Evolutionary conservation across 1,140 invertebrate species (phyloP), one percentile per base, ranked within the genome.

Genomic region (Neuroterus valhalla): DNA sequence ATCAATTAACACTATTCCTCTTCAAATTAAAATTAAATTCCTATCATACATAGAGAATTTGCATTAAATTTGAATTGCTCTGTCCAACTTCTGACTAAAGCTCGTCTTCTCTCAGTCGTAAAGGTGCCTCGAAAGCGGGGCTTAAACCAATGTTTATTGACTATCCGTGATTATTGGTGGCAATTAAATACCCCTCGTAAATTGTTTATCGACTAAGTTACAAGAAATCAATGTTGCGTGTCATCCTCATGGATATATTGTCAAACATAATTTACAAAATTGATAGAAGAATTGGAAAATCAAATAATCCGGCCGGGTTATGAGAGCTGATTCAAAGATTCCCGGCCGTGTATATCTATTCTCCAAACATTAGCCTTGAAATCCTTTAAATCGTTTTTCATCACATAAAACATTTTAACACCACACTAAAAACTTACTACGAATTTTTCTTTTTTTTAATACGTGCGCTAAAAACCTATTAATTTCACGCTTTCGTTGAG

Each of bases 151-250:
- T 62, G 55, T 62, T 31, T 62, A 62, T 62, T 62, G 31, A 31
- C 55, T 23, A 62, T 31, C 55, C 55, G n/a, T 62, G 21, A 62
- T 62, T 62, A 15, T 23, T 62, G n/a, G 55, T 62, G n/a, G 55
- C 31, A 62, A 62, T 62, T 62, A 31, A 62, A 62, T 62, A 23
- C n/a, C 55, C 31, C 55, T 62, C 55, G 55, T 62, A 62, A 62
- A 62, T 62, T 62, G 55, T 62, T 62, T 62, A 62, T 14, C 55
- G 31, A 62, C 12, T 31, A 15, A 62, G 55, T 62, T 62, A 62
- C 23, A 62, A 31, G 23, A 62, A 62, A 62, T 62, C 55, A 62
- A 26, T 15, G 26, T 62, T 38, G 21, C 26, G n/a, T 62, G 31
- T 26, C 15, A 62, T 62, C 55, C n/a, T n/a, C 26, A 62, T 31